Conservation (phyloP, 2,888 invertebrate species). For the Athetis lepigone region DNA sequence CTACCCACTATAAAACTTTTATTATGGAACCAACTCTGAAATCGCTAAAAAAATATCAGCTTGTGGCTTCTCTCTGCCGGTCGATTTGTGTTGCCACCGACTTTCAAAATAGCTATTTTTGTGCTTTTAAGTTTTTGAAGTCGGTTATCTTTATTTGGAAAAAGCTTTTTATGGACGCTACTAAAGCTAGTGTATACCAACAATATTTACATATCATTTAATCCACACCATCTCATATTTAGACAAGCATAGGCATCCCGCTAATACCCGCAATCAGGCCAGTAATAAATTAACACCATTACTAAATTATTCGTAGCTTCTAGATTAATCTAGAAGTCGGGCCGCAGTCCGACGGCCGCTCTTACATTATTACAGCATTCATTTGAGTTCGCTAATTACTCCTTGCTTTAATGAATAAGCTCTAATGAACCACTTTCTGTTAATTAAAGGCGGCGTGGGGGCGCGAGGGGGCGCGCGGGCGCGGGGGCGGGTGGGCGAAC, state of each 20-base stretch:
- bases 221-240: constrained; percentile 27
- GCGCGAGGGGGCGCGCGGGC: constrained; percentile 64
- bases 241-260: constrained; percentile 64
- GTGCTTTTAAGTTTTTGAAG: too few relatives aligned
- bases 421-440: constrained; percentile 97
- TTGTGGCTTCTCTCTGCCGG: too few relatives aligned
- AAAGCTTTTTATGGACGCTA: too few relatives aligned
- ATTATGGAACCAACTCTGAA: too few relatives aligned
- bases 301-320: constrained; percentile 88
- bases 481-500: constrained; percentile 77
- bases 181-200: constrained; percentile 3
- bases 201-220: constrained; percentile 14
- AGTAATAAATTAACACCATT: constrained; percentile 88
- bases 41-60: too few relatives aligned
- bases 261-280: constrained; percentile 84
- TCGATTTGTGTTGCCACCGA: too few relatives aligned
- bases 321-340: constrained; percentile 90
- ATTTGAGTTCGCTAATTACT: constrained; percentile 97
- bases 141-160: too few relatives aligned
- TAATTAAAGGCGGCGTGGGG: constrained; percentile 94
- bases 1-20: too few relatives aligned
- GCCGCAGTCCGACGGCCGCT: constrained; percentile 89
- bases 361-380: constrained; percentile 95
- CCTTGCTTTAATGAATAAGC: constrained; percentile 97
- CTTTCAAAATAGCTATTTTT: too few relatives aligned